Percentiles rank a stretch among this genome's conserved stretches.
Evolutionary conservation across 1,140 invertebrate species (phyloP).

Genomic region (Meloidogyne hapla): DNA sequence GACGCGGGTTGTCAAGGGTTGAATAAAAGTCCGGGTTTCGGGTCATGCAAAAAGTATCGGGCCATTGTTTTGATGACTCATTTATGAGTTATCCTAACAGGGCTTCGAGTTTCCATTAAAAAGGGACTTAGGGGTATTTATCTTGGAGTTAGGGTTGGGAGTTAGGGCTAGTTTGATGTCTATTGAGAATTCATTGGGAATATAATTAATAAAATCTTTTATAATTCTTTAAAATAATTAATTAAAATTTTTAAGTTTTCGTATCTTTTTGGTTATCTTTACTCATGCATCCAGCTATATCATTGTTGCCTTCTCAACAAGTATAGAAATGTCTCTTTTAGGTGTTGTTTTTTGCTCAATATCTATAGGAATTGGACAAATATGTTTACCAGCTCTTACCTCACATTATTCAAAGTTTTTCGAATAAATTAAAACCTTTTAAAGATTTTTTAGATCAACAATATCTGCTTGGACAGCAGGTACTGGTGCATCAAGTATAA

Average conservation of each 20-base stretch:
- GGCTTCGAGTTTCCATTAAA: too few relatives aligned
- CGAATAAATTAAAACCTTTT: neutral
- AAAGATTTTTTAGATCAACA: conserved; percentile 30
- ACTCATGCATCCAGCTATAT: conserved; percentile 36
- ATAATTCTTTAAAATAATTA: too few relatives aligned
- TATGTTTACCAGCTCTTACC: conserved; percentile 30
- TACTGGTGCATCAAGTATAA: conserved; percentile 31
- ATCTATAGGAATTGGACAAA: conserved; percentile 41
- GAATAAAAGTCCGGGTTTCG: too few relatives aligned
- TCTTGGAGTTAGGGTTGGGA: too few relatives aligned
- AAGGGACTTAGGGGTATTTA: too few relatives aligned
- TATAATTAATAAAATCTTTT: too few relatives aligned
- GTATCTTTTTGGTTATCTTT: conserved; percentile 38
- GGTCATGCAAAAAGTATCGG: too few relatives aligned
- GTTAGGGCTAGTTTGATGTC: too few relatives aligned
- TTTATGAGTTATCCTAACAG: too few relatives aligned
- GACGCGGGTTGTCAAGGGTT: too few relatives aligned
- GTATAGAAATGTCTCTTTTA: conserved; percentile 33
- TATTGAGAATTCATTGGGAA: too few relatives aligned
- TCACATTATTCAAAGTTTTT: conserved; percentile 36
- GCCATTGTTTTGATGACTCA: too few relatives aligned
- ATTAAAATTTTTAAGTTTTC: conserved; percentile 47
- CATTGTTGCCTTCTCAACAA: conserved; percentile 41
- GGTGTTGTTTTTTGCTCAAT: conserved; percentile 42
- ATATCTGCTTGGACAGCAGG: conserved; percentile 40